These are phyloP conservation scores for Colaptes auratus DNA, from an alignment of 2,113 vertebrate genomes.

Conservation along the genomic window DNA sequence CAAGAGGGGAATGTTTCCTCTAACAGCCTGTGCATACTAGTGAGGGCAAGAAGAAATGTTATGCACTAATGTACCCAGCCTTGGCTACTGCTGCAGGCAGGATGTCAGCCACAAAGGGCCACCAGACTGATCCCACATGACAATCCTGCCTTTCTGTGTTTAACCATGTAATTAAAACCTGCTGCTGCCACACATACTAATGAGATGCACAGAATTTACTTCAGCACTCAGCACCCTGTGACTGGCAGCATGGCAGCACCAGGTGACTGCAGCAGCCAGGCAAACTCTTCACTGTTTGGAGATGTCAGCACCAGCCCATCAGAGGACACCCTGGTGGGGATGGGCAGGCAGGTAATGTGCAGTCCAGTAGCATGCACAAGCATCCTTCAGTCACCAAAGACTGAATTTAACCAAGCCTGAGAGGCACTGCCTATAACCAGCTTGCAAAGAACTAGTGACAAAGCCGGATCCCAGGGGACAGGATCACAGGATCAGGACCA, in stretches of 20 bases:
- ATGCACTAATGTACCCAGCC: neutral
- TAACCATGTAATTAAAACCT: constrained; percentile 63
- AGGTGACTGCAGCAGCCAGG: neutral
- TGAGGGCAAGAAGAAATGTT: neutral
- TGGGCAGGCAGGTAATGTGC: neutral
- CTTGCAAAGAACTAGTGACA: neutral
- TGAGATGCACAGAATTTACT: constrained; percentile 16
- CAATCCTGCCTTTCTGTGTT: constrained; percentile 28
- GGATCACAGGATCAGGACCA: neutral
- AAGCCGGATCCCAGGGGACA: neutral
- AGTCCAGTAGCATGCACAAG: neutral
- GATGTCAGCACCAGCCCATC: neutral
- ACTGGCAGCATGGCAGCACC: neutral
- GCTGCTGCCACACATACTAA: constrained; percentile 34
- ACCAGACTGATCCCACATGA: neutral
- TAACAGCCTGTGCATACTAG: neutral
- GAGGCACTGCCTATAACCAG: neutral
- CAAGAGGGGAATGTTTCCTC: neutral
- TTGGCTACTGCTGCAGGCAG: constrained; percentile 43
- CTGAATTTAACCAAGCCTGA: rapidly evolving
- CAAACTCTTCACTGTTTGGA: neutral
- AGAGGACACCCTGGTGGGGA: neutral
- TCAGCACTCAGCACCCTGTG: neutral
- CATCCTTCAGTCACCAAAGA: neutral
- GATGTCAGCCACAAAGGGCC: constrained; percentile 40